Evolutionary conservation across 2,888 invertebrate species (phyloP), one percentile per base, ranked within the genome.

Genomic region (Dendrolimus pini): DNA sequence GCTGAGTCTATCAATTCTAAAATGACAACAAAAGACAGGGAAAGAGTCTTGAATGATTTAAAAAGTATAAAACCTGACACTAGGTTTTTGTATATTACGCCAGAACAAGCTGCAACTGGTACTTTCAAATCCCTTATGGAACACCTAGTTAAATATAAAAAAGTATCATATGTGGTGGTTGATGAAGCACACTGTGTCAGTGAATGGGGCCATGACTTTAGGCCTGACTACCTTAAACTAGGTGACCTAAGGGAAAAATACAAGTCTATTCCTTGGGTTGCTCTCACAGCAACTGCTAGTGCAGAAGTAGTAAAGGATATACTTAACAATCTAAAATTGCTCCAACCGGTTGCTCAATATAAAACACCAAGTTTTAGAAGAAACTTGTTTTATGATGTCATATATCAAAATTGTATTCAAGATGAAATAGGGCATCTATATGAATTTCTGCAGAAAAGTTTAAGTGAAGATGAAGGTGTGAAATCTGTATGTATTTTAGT

Each of bases 161-260:
- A 96, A 75, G 85, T 99, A 7, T 95, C 96, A 0, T 98, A 97
- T 81, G 94, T 99, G 70, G 95, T 98, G 30, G 96, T 99, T 10
- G 99, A 99, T 85, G 99, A 99, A 89, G 98, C 98, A 1, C 98
- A 98, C 85, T 98, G 98, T 89, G 97, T 99, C 0, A 98, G 98
- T 71, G 96, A 99, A 73, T 99, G 99, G 99, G 99, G 99, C 0
- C 99, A 99, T 85, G 99, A 99, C 83, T 99, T 99, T 81, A 92
- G 98, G 8, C 98, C 98, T 0, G 97, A 98, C 82, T 99, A 99
- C 81, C 91, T 99, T 30, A 97, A 97, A 82, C 88, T 99, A 41
- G 97, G 98, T 12, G 70, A 80, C 57, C 68, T 90, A 54, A 74
- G 89, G 69, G 90, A 89, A 61, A 78, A 76, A 63, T 94, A 95